Conservation (phyloP, 2,888 invertebrate genomes). For the Baronia brevicornis region DNA sequence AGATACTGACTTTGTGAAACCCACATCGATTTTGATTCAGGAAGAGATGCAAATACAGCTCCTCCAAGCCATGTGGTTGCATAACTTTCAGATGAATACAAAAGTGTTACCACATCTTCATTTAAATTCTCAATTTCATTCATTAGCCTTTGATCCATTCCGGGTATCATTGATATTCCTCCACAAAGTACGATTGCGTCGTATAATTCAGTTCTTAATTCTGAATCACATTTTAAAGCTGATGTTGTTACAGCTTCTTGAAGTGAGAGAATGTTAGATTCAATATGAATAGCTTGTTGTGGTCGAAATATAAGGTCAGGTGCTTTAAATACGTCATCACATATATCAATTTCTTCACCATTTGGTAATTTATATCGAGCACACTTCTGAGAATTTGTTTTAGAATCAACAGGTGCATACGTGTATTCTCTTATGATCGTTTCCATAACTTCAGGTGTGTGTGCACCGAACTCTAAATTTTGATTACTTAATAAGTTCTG, state of each 20-base stretch:
- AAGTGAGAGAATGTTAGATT: slow-evolving; percentile 28
- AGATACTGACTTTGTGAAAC: slow-evolving; percentile 48
- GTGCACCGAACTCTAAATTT: slow-evolving; percentile 24
- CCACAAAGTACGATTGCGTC: slow-evolving; percentile 44
- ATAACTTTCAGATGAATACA: slow-evolving; percentile 38
- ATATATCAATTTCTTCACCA: slow-evolving; percentile 39
- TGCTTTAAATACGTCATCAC: slow-evolving; percentile 40
- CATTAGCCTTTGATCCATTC: slow-evolving; percentile 36
- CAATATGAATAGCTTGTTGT: slow-evolving; percentile 25
- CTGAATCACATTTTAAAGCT: slow-evolving; percentile 42
- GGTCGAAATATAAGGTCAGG: slow-evolving; percentile 50
- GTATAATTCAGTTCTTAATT: slow-evolving; percentile 34
- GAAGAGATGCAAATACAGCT: slow-evolving; percentile 48
- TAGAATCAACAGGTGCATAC: slow-evolving; percentile 33
- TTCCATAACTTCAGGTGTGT: slow-evolving; percentile 27
- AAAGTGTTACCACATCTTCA: slow-evolving; percentile 29
- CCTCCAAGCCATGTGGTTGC: slow-evolving; percentile 53
- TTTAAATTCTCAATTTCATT: slow-evolving; percentile 32
- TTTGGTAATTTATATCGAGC: slow-evolving; percentile 31
- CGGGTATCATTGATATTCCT: slow-evolving; percentile 40
- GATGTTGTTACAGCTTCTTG: slow-evolving; percentile 35
- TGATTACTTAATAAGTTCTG: slow-evolving; percentile 28
- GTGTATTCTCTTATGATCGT: slow-evolving; percentile 29
- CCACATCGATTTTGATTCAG: slow-evolving; percentile 39
- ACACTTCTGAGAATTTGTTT: slow-evolving; percentile 21